phyloP scores from a whole-genome alignment of 2,888 invertebrate species.

The Amphipoea lucens region DNA sequence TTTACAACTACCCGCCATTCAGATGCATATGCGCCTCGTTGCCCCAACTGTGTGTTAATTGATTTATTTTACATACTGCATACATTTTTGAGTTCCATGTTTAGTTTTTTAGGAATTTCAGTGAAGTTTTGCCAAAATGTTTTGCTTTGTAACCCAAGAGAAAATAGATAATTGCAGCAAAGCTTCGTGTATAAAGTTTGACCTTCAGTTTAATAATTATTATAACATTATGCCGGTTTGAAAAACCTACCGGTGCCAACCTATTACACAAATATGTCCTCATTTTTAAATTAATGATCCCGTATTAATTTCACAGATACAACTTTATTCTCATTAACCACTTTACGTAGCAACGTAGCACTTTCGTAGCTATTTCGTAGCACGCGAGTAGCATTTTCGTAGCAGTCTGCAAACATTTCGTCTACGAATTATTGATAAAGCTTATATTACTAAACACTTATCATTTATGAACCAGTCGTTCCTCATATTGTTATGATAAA shows the following conservation, averaged over 20 bases:
- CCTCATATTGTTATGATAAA: background rate
- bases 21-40: conserved; percentile 49
- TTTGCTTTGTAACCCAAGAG: background rate
- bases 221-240: background rate
- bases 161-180: background rate
- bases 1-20: conserved; percentile 49
- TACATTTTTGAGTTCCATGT: conserved; percentile 10
- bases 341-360: conserved; percentile 13
- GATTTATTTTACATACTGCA: conserved; percentile 43
- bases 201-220: background rate
- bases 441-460: too few species aligned
- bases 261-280: background rate
- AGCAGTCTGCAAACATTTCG: conserved; percentile 2
- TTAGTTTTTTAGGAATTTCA: background rate
- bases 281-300: background rate
- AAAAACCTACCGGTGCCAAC: background rate
- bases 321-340: too few species aligned
- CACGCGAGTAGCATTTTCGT: conserved; percentile 21
- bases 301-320: background rate
- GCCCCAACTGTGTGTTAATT: conserved; percentile 41
- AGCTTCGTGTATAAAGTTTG: background rate
- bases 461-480: background rate
- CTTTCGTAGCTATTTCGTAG: conserved; percentile 23
- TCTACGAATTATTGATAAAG: conserved; percentile 1
- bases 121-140: background rate